Evolutionary conservation across 37 sponge, comb jelly and placozoan genomes (phyloP).

Genomic region (Tethya wilhelma): DNA sequence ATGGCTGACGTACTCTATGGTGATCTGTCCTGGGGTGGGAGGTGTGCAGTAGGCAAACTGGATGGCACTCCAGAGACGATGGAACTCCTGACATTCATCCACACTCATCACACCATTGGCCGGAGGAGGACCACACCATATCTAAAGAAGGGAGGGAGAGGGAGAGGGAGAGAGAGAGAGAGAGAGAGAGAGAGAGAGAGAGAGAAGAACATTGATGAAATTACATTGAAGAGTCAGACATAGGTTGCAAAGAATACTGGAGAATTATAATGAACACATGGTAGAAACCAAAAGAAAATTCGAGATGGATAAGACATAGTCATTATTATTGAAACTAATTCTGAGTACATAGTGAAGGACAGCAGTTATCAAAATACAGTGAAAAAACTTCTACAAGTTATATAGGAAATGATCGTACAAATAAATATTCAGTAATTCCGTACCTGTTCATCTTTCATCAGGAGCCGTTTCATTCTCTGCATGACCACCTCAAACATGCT

Average conservation of each 20-base stretch:
- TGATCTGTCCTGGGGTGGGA: conserved; percentile 65
- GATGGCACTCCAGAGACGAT: conserved; percentile 98
- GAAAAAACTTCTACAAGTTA: no score
- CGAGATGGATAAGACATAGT: no score
- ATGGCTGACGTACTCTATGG: conserved; percentile 89
- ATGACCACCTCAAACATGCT: conserved; percentile 96
- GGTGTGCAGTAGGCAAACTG: conserved; percentile 96
- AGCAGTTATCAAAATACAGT: no score
- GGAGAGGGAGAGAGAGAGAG: conserved; percentile 47
- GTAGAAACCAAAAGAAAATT: no score
- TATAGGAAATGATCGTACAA: no score
- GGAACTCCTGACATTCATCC: conserved; percentile 98
- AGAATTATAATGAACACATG: no score
- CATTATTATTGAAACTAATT: no score
- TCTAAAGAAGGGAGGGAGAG: not conserved
- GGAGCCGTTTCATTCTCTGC: conserved; percentile 57
- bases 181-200: conserved; percentile 61
- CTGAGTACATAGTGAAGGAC: no score
- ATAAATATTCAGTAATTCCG: not conserved
- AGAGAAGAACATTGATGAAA: conserved; percentile 30
- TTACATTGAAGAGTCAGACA: no score
- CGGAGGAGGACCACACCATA: conserved; percentile 86
- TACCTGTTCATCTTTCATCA: conserved; percentile 47
- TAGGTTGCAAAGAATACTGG: no score
- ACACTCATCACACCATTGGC: conserved; percentile 95